A percentile compares a stretch with the other conserved stretches of the same genome.
These are phyloP conservation scores for Terrapene triunguis DNA, from an alignment of 2,113 vertebrate genomes.

Conservation along the genomic window DNA sequence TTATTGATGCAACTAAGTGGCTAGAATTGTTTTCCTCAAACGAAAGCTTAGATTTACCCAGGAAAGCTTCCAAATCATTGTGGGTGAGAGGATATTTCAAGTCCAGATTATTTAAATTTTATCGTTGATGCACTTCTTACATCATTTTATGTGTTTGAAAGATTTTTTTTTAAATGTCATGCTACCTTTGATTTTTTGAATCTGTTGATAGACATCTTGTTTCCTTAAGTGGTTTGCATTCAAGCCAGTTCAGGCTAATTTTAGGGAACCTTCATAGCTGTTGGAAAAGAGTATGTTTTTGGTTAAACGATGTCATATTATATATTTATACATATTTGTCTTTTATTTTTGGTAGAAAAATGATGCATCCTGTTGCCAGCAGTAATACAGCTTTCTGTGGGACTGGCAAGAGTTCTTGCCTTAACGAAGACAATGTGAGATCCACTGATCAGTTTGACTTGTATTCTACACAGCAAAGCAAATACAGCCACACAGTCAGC, in stretches of 20 bases:
- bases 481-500: conserved; percentile 86
- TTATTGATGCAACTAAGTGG: not conserved
- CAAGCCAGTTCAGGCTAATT: conserved; percentile 2
- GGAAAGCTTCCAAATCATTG: accelerated
- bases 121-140: not conserved
- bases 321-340: conserved; percentile 47
- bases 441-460: conserved; percentile 91
- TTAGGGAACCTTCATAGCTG: not conserved
- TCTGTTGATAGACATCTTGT: conserved; percentile 34
- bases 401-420: conserved; percentile 91
- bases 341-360: conserved; percentile 86
- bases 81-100: not conserved
- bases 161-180: not conserved
- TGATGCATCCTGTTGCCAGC: conserved; percentile 96
- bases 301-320: not conserved
- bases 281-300: conserved; percentile 17
- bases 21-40: not conserved
- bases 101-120: not conserved
- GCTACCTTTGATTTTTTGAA: not conserved
- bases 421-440: conserved; percentile 91
- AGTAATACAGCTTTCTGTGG: conserved; percentile 92
- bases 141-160: not conserved
- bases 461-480: conserved; percentile 90
- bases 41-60: not conserved
- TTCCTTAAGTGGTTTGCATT: conserved; percentile 16